Percentiles rank a stretch among this genome's conserved stretches.
phyloP scores from a whole-genome alignment of 2,113 vertebrate species.

The Pantherophis guttatus region DNA sequence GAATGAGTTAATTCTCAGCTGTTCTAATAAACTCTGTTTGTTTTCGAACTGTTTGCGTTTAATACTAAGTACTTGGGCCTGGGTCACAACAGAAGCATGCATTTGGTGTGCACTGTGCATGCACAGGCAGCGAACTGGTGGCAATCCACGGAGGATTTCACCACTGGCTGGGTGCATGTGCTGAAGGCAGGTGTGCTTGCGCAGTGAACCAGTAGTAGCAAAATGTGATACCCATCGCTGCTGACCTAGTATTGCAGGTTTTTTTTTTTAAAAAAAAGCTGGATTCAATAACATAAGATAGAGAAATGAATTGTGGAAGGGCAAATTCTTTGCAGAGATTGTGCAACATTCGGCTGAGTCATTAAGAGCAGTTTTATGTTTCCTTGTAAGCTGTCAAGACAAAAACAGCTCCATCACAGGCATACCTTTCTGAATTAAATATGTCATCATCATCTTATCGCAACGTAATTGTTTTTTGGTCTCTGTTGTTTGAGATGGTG shows the following conservation, averaged over 20 bases:
- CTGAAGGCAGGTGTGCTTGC: accelerated
- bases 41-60: too few species aligned
- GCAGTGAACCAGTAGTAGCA: too few species aligned
- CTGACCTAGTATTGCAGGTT: neutral
- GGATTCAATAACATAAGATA: neutral
- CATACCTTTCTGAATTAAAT: neutral
- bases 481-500: neutral
- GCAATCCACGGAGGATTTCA: too few species aligned
- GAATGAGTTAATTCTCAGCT: too few species aligned
- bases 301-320: neutral
- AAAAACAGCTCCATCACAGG: neutral
- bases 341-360: neutral
- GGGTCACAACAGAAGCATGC: too few species aligned
- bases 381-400: neutral
- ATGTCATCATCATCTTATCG: neutral
- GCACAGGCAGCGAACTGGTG: too few species aligned
- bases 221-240: too few species aligned
- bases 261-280: neutral
- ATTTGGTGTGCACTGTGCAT: too few species aligned
- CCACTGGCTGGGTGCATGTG: too few species aligned
- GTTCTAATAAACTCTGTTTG: too few species aligned
- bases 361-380: neutral
- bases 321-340: neutral
- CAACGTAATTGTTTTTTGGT: neutral
- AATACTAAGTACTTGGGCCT: too few species aligned